These are phyloP conservation scores for Mus musculus DNA, from an alignment of 2,113 vertebrate genomes.

Conservation along the genomic window DNA sequence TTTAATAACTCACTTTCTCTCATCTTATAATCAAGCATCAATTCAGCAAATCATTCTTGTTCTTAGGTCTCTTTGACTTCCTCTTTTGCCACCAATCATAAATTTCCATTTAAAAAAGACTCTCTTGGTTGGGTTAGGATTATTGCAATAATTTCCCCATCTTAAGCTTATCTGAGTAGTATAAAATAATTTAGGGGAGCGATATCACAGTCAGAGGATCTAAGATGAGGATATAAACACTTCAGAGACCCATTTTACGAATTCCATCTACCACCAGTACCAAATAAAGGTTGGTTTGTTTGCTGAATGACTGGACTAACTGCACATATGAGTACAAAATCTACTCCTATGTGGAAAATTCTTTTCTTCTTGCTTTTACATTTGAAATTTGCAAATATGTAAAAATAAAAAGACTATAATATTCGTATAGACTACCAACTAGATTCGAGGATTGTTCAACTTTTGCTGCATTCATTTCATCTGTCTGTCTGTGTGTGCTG, in stretches of 20 bases:
- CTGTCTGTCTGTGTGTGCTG: neutral
- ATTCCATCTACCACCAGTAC: neutral
- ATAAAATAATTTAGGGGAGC: neutral
- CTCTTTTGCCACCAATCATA: constrained; percentile 18
- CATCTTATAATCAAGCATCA: constrained; percentile 10
- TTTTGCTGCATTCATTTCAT: neutral
- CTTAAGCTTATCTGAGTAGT: neutral
- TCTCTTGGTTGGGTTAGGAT: neutral
- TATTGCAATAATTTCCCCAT: constrained; percentile 18
- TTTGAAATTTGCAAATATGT: constrained; percentile 32
- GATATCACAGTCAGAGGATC: neutral
- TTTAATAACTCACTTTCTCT: neutral
- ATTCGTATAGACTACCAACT: neutral
- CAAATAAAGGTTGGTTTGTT: constrained; percentile 52
- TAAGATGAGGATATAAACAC: neutral
- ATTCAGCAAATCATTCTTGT: neutral
- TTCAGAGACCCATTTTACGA: constrained; percentile 20
- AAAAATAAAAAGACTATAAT: constrained; percentile 30
- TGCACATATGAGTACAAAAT: constrained; percentile 36
- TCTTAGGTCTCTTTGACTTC: neutral
- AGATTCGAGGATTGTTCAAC: neutral
- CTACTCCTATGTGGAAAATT: neutral
- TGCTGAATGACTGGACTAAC: constrained; percentile 1
- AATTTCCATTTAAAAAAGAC: neutral
- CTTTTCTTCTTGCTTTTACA: neutral